These are phyloP conservation scores for Mactra quadrangularis DNA, from an alignment of 1,140 invertebrate genomes.

Conservation along the genomic window DNA sequence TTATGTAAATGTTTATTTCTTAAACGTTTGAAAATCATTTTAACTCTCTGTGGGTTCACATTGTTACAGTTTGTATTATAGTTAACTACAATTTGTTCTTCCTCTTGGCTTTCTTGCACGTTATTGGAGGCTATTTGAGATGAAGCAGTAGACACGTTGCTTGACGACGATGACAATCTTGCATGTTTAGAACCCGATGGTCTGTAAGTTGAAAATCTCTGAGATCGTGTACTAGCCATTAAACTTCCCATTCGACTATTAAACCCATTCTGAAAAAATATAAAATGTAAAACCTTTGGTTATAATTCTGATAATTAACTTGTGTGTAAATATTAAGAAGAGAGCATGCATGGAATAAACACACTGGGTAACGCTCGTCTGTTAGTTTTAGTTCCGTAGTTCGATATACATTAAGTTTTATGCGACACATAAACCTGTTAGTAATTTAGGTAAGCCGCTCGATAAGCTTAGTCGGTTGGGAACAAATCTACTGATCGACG, in stretches of 20 bases:
- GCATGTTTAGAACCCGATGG: background rate
- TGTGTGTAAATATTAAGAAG: too few species aligned
- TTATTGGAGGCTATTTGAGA: too few species aligned
- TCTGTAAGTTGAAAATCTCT: background rate
- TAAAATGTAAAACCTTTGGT: too few species aligned
- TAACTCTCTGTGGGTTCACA: slow-evolving; percentile 14
- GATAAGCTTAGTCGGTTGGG: too few species aligned
- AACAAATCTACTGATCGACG: too few species aligned
- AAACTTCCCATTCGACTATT: background rate
- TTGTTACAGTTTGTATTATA: background rate
- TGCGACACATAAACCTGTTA: too few species aligned
- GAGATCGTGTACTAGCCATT: background rate
- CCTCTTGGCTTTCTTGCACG: background rate
- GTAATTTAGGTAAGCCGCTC: too few species aligned
- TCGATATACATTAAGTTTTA: too few species aligned
- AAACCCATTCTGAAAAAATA: background rate
- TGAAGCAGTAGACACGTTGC: background rate
- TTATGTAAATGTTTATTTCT: slow-evolving; percentile 18
- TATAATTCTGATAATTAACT: too few species aligned
- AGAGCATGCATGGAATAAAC: too few species aligned
- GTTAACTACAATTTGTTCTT: background rate
- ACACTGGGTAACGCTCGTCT: too few species aligned
- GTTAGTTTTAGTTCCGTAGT: too few species aligned
- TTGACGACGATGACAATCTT: background rate
- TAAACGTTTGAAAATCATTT: slow-evolving; percentile 19